These are phyloP conservation scores for Notarius quadriscutis DNA, from an alignment of 2,113 vertebrate genomes.

Conservation along the genomic window DNA sequence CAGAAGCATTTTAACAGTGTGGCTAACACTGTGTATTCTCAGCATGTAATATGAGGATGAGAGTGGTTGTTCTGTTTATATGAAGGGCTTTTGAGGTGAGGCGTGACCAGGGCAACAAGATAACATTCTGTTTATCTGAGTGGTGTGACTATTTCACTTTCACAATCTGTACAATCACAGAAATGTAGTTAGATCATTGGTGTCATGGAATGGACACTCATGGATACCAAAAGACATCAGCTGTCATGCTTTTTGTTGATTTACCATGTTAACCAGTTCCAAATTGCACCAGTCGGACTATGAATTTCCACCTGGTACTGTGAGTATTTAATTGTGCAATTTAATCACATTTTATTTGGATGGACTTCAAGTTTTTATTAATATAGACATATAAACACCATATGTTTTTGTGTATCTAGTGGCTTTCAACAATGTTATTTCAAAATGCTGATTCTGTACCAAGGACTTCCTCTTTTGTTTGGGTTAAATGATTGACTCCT, in stretches of 20 bases:
- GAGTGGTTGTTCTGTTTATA: not conserved
- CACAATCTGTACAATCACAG: not conserved
- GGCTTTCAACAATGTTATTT: not conserved
- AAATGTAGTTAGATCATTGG: no score
- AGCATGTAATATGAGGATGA: not conserved
- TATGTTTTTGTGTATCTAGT: not conserved
- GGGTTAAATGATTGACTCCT: not conserved
- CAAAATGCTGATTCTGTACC: not conserved
- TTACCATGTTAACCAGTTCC: not conserved
- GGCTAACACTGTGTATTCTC: not conserved
- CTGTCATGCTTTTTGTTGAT: not conserved
- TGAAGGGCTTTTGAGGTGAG: not conserved
- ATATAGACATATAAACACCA: not conserved
- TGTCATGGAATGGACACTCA: not conserved
- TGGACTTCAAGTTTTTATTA: not conserved
- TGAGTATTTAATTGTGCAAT: slow-evolving; percentile 11
- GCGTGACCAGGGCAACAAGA: not conserved
- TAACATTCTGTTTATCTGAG: not conserved
- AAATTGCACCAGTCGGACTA: not conserved
- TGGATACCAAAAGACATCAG: not conserved
- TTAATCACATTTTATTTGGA: not conserved
- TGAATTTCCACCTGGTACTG: not conserved
- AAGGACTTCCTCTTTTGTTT: no score
- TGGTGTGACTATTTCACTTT: not conserved
- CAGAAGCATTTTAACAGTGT: not conserved